Base-by-base conservation (phyloP, 2,797 vertebrate species). In the Muscicapa comitata region DNA sequence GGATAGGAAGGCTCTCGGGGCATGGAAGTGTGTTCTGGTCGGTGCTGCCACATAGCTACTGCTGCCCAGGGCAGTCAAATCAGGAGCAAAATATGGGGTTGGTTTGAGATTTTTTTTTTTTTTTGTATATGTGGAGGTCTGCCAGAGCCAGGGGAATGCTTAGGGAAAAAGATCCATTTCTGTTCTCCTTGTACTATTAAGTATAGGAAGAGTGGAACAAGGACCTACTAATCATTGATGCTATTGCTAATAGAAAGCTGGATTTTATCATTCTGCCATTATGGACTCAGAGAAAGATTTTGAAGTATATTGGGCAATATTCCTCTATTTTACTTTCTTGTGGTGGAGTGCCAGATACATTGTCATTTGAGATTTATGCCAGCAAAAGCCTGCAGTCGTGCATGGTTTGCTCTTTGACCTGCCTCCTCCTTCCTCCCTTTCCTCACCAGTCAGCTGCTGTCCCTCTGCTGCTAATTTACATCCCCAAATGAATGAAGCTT, bases 321-420 rank as follows among this genome's bases (percentile, higher is more conserved):
- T 70, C 29, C 31, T 79, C 51, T 24, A 35, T 92, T 94, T 90
- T 76, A 29, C 70, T 85, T 79, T 59, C 26, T 85, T 50, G 23
- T 83, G 63, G 20, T 85, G 31, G 26, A 50, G 19, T 2, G 2
- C 57, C 65, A 91, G 82, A 80, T 45, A 42, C 37, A 40, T 90
- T 91, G 89, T 94, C 87, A 65, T 83, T 58, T 83, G 82, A 86
- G 85, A 91, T 96, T 94, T 96, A 95, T 75, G 55, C 51, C 23
- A 23, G 55, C 0, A 0, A 91, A 93, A 91, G 87, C 70, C 76
- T 93, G 85, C 51, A 88, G 79, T 84, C 0, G 7, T 3, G 7
- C 47, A 48, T 68, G 68, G 31, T 94, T 88, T 96, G 88, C 94
- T 91, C 93, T 95, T 94, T 89, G 90, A 88, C 88, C 95, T 95